Conservation (phyloP, 2,888 invertebrate genomes). For the Scaptomyza tumidula region DNA sequence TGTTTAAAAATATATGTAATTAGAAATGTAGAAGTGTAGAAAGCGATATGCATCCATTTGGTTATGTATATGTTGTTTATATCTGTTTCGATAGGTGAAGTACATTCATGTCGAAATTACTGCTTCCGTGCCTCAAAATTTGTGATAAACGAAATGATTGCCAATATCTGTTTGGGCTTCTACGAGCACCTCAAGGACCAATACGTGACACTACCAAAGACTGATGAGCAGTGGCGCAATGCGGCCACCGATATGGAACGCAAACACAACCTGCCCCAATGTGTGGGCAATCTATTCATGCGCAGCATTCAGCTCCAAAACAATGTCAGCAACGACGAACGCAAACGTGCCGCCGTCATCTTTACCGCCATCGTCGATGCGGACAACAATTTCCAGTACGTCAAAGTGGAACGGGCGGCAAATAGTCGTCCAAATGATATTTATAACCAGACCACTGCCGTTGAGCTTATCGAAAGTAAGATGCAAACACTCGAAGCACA, state of each 20-base stretch:
- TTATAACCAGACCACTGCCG: constrained; percentile 80
- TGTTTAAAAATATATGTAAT: background rate
- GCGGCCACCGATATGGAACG: constrained; percentile 80
- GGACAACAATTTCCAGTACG: constrained; percentile 81
- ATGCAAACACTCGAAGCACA: constrained; percentile 58
- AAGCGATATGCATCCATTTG: constrained; percentile 3
- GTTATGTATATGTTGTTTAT: constrained; percentile 7
- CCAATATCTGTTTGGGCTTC: constrained; percentile 83
- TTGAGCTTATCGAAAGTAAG: constrained; percentile 73
- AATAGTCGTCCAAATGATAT: constrained; percentile 74
- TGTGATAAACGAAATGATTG: constrained; percentile 84
- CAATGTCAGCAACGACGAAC: constrained; percentile 68
- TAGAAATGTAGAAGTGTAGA: background rate
- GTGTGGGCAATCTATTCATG: constrained; percentile 81
- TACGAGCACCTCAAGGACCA: constrained; percentile 83
- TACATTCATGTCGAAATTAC: constrained; percentile 84
- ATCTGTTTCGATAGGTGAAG: constrained; percentile 74
- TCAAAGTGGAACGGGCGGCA: constrained; percentile 79
- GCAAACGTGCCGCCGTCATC: constrained; percentile 78
- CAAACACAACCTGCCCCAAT: constrained; percentile 80
- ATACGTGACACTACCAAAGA: constrained; percentile 83
- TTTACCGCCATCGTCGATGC: constrained; percentile 82
- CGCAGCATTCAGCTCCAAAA: constrained; percentile 81
- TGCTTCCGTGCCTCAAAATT: constrained; percentile 84
- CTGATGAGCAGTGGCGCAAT: constrained; percentile 82